These are phyloP conservation scores for Eurosta solidaginis DNA, from an alignment of 1,140 invertebrate genomes.

Conservation along the genomic window DNA sequence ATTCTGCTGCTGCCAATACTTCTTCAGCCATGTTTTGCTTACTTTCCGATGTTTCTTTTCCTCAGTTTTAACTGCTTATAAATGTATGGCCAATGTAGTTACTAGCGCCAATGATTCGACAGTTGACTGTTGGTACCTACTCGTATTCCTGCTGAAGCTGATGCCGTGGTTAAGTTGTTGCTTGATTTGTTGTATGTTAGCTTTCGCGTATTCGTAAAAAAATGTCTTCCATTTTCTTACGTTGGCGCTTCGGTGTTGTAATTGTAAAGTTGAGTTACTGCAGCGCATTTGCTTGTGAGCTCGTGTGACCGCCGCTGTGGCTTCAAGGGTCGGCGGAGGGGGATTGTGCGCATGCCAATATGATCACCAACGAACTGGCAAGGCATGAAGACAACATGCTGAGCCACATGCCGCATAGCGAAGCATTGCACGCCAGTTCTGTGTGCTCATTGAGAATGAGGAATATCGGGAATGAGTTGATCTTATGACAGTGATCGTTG, in stretches of 20 bases:
- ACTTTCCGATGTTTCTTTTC: constrained; percentile 16
- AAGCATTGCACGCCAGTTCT: background rate
- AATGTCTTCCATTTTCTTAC: background rate
- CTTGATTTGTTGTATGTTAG: background rate
- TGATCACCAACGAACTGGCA: background rate
- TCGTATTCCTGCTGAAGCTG: background rate
- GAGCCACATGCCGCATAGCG: background rate
- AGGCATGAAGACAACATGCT: constrained; percentile 17
- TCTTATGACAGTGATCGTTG: constrained; percentile 29
- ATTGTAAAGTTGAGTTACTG: constrained; percentile 28
- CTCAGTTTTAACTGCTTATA: background rate
- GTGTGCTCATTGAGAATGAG: background rate
- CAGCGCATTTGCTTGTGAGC: background rate
- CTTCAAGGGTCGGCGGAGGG: background rate
- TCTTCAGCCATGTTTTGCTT: background rate
- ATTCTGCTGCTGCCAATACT: background rate
- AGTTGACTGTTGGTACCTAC: background rate
- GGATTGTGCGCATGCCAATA: background rate
- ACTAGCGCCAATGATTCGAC: background rate
- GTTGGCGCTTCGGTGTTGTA: background rate
- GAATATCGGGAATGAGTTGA: constrained; percentile 17
- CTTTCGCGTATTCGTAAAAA: background rate
- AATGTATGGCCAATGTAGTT: background rate
- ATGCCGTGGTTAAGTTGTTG: background rate
- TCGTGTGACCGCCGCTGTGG: background rate